Percentiles rank a stretch among this genome's conserved stretches.
Conservation (phyloP, 2,888 invertebrate species). For the Noctuana brunneofusca region DNA sequence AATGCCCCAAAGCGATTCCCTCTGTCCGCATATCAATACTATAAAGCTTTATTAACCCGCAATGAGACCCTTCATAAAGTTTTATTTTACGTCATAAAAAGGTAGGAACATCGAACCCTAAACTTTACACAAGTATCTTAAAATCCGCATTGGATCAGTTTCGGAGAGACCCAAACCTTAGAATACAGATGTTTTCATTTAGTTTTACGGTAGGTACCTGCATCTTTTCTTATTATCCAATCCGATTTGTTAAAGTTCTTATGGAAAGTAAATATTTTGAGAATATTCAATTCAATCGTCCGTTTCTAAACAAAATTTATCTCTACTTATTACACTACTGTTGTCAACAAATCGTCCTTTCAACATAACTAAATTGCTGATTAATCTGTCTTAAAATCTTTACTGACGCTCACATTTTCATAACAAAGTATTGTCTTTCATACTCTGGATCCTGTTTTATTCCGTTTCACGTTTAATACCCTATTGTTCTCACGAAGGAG, state of each 20-base stretch:
- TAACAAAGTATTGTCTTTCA: background rate
- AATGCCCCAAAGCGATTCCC: background rate
- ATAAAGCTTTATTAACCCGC: conserved; percentile 17
- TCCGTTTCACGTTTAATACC: background rate
- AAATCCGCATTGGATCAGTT: background rate
- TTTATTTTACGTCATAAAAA: conserved; percentile 16
- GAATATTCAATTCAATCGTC: no score
- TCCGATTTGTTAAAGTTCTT: background rate
- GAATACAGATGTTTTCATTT: background rate
- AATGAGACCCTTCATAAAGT: conserved; percentile 9
- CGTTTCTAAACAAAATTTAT: no score
- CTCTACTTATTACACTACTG: no score
- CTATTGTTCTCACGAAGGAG: background rate
- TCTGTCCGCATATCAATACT: background rate
- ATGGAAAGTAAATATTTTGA: background rate
- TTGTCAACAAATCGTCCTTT: no score
- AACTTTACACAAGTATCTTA: background rate
- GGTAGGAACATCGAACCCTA: background rate
- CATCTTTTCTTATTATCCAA: background rate
- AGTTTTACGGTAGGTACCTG: background rate
- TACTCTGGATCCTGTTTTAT: background rate
- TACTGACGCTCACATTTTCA: background rate
- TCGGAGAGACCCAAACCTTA: no score
- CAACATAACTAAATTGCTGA: background rate
- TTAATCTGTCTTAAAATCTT: background rate